These are phyloP conservation scores for Turritopsis dohrnii DNA, from an alignment of 30 jellyfish, hydroid and myxozoan species.

Conservation along the genomic window DNA sequence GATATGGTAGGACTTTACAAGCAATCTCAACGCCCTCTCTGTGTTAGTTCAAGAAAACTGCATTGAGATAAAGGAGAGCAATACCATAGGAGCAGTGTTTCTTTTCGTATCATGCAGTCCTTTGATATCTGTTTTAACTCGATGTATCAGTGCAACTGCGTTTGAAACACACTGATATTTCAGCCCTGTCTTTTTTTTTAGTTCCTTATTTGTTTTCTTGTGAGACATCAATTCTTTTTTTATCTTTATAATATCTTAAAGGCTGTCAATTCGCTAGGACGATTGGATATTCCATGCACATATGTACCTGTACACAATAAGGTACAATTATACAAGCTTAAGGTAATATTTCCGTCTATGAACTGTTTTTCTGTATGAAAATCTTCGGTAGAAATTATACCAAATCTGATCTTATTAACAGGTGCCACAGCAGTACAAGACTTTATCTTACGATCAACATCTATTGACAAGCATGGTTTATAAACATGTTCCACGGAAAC, in stretches of 20 bases:
- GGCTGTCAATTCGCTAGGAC: slow-evolving; percentile 78
- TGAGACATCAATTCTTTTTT: too few relatives aligned
- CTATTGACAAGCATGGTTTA: slow-evolving; percentile 29
- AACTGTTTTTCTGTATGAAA: not conserved
- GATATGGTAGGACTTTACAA: slow-evolving; percentile 42
- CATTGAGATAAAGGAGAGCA: too few relatives aligned
- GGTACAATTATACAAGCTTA: slow-evolving; percentile 32
- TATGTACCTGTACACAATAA: slow-evolving; percentile 33
- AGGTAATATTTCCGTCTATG: slow-evolving; percentile 19
- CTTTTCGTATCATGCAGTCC: not conserved
- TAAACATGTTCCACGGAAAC: slow-evolving; percentile 50
- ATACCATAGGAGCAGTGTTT: too few relatives aligned
- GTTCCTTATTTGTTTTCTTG: not conserved
- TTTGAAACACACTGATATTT: not conserved
- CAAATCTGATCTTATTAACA: slow-evolving; percentile 6
- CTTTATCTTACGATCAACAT: slow-evolving; percentile 59
- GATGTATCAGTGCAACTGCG: not conserved
- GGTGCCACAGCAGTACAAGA: slow-evolving; percentile 84
- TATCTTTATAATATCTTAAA: not conserved
- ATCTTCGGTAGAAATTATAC: not conserved
- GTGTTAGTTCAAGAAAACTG: too few relatives aligned
- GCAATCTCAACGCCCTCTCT: not conserved
- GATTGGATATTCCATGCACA: slow-evolving; percentile 27
- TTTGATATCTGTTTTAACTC: slow-evolving; percentile 1
- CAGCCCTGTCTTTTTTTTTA: not conserved